A percentile compares a stretch with the other conserved stretches of the same genome.
Evolutionary conservation across 1,140 invertebrate genomes (phyloP).

Genomic region (Cepaea nemoralis): DNA sequence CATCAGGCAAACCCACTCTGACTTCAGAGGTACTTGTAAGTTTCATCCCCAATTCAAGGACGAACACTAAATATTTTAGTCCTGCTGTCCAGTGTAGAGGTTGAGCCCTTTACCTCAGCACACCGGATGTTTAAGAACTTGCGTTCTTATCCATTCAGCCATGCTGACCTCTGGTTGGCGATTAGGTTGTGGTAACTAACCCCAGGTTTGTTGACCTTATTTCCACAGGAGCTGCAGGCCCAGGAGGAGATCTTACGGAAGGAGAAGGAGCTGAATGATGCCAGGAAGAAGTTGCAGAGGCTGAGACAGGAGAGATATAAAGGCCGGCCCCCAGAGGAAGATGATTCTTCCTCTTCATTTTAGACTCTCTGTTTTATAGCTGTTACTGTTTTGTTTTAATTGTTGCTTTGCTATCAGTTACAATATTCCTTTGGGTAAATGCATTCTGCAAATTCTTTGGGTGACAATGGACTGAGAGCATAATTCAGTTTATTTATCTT

Average conservation of each 20-base stretch:
- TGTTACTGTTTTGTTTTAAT: background rate
- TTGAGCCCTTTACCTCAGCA: no score
- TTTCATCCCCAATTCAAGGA: no score
- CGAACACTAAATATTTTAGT: no score
- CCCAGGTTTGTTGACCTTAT: background rate
- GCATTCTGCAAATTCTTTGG: background rate
- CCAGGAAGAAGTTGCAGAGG: slow-evolving; percentile 83
- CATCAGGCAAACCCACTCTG: no score
- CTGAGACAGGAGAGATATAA: slow-evolving; percentile 73
- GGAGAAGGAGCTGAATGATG: slow-evolving; percentile 93
- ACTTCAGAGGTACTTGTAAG: no score
- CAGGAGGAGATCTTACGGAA: slow-evolving; percentile 87
- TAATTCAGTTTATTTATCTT: no score
- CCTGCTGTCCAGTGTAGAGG: no score
- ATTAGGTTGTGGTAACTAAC: background rate
- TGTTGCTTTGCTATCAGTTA: background rate
- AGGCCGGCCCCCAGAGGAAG: slow-evolving; percentile 57
- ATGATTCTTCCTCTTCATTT: slow-evolving; percentile 39
- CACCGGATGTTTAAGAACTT: no score
- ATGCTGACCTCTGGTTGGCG: no score
- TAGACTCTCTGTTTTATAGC: background rate
- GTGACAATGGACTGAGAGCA: no score
- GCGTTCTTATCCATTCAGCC: no score
- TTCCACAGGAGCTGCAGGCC: slow-evolving; percentile 71
- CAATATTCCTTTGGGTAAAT: background rate